Percentiles rank a stretch among this genome's conserved stretches.
Conservation (phyloP, 2,113 vertebrate species). For the Python bivittatus region DNA sequence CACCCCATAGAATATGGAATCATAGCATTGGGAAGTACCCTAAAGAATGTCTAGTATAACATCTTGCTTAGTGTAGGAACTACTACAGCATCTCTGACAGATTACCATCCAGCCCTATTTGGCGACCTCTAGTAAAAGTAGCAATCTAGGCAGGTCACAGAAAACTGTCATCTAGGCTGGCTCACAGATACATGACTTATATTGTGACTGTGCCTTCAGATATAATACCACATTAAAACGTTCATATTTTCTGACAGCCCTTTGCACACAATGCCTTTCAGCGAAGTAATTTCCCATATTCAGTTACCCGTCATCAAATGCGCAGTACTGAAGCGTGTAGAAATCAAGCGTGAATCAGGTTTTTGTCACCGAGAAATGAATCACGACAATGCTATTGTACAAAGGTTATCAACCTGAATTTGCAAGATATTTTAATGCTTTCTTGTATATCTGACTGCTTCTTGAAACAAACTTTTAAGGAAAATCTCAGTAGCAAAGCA, state of each 20-base stretch:
- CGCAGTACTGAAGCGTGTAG: background rate
- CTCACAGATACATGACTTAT: background rate
- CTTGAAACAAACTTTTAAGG: background rate
- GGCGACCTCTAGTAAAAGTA: background rate
- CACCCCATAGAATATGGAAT: background rate
- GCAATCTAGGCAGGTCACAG: background rate
- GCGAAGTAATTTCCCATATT: background rate
- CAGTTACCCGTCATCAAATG: background rate
- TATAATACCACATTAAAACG: background rate
- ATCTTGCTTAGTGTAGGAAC: background rate
- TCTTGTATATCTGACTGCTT: background rate
- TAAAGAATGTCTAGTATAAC: background rate
- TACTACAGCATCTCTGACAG: background rate
- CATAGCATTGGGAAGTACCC: background rate
- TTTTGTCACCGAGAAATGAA: background rate
- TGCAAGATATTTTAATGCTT: background rate
- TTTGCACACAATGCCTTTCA: background rate
- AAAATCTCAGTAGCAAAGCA: background rate
- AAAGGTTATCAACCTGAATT: background rate
- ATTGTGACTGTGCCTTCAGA: background rate
- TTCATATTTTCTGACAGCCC: background rate
- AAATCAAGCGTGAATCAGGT: conserved; percentile 5
- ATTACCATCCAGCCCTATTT: background rate
- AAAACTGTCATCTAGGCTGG: background rate
- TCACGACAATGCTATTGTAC: background rate